A percentile compares a stretch with the other conserved stretches of the same genome.
These are phyloP conservation scores for Boloria selene DNA, from an alignment of 2,888 invertebrate genomes.

Conservation along the genomic window DNA sequence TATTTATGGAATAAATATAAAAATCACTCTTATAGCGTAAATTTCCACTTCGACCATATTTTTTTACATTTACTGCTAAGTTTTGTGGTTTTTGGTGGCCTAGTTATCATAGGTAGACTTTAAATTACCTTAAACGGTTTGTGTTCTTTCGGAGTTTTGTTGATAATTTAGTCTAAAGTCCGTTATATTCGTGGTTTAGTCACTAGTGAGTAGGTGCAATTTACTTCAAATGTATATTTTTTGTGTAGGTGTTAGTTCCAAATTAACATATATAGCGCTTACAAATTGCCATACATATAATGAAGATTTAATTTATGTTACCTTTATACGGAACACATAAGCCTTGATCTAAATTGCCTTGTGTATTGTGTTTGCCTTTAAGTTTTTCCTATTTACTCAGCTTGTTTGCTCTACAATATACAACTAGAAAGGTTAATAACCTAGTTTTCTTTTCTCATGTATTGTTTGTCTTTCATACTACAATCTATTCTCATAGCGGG, in stretches of 20 bases:
- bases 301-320: too few relatives aligned
- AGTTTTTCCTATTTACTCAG: slow-evolving; percentile 54
- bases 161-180: slow-evolving; percentile 65
- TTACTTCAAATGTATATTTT: slow-evolving; percentile 27
- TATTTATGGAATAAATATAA: background rate
- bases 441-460: slow-evolving; percentile 55
- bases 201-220: slow-evolving; percentile 49
- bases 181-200: slow-evolving; percentile 57
- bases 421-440: slow-evolving; percentile 70
- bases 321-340: background rate
- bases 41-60: background rate
- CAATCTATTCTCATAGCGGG: slow-evolving; percentile 31
- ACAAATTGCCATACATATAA: slow-evolving; percentile 15
- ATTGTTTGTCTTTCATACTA: slow-evolving; percentile 39
- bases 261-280: slow-evolving; percentile 31
- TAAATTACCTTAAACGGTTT: slow-evolving; percentile 59
- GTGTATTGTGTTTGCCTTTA: slow-evolving; percentile 28
- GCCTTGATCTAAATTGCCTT: slow-evolving; percentile 8
- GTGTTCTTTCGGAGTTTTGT: slow-evolving; percentile 58
- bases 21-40: too few relatives aligned
- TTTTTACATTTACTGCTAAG: background rate
- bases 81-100: slow-evolving; percentile 9
- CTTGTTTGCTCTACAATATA: slow-evolving; percentile 57
- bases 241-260: slow-evolving; percentile 20
- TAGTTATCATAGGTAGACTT: slow-evolving; percentile 11